Percentiles rank a stretch among this genome's conserved stretches.
phyloP scores from a whole-genome alignment of 2,113 vertebrate species.

The Psephotus haematonotus region DNA sequence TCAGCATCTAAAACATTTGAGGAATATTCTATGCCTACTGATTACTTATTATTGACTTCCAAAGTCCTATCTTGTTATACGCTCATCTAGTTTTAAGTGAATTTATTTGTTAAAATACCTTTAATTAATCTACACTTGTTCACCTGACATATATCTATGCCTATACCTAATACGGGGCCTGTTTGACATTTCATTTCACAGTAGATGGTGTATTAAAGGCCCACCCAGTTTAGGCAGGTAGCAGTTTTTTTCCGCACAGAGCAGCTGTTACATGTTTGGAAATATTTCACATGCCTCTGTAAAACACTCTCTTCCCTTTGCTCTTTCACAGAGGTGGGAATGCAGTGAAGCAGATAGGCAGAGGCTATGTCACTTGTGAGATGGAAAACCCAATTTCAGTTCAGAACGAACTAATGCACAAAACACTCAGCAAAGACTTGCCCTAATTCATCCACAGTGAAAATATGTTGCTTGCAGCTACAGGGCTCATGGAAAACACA shows the following conservation, averaged over 20 bases:
- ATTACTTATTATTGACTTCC: not conserved
- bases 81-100: not conserved
- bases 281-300: not conserved
- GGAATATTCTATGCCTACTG: not conserved
- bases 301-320: not conserved
- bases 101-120: not conserved
- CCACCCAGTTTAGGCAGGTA: not conserved
- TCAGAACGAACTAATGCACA: not conserved
- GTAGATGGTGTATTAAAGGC: not conserved
- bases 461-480: conserved; percentile 14
- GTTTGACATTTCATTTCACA: not conserved
- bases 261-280: not conserved
- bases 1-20: not conserved
- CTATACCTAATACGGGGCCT: not conserved
- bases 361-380: not conserved
- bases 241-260: not conserved
- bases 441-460: not conserved
- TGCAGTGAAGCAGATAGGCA: not conserved
- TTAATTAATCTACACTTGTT: not conserved
- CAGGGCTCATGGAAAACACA: not conserved
- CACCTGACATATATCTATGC: not conserved
- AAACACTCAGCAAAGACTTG: not conserved
- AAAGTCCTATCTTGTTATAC: not conserved
- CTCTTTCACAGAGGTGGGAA: not conserved
- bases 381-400: not conserved